phyloP scores from a whole-genome alignment of 2,797 vertebrate genomes.

The Fringilla coelebs region DNA sequence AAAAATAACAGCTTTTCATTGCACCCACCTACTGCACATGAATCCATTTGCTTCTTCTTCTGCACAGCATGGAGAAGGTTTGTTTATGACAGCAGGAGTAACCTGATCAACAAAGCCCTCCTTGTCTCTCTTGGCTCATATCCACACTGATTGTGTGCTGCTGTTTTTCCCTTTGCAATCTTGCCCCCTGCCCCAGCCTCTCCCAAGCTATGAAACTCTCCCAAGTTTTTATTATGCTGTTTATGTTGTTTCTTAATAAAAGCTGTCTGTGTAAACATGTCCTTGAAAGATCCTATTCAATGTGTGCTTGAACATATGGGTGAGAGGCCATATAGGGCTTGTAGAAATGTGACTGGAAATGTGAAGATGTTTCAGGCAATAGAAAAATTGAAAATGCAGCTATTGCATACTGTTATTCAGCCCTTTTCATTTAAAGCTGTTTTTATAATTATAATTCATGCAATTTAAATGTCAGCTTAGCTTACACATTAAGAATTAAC shows the following conservation, averaged over 20 bases:
- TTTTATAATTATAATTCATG: neutral
- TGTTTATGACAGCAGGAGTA: neutral
- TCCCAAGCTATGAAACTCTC: neutral
- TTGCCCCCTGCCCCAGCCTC: neutral
- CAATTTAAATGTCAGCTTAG: neutral
- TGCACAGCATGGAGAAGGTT: neutral
- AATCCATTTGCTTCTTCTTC: neutral
- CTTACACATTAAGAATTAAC: neutral
- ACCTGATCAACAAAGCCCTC: neutral
- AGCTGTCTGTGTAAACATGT: neutral
- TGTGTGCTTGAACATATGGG: neutral
- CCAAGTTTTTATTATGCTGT: neutral
- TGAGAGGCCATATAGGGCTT: neutral
- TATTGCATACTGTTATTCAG: neutral
- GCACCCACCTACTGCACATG: neutral
- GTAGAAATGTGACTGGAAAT: neutral
- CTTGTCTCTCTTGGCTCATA: neutral
- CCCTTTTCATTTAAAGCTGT: neutral
- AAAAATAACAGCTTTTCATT: neutral
- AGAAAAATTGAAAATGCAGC: neutral
- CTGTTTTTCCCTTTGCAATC: neutral
- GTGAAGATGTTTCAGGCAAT: neutral
- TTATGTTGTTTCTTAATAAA: constrained; percentile 46
- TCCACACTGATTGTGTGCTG: neutral
- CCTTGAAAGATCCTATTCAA: neutral